Evolutionary conservation across 37 sponge, comb jelly and placozoan species (phyloP).

Genomic region (Chondrosia reniformis): DNA sequence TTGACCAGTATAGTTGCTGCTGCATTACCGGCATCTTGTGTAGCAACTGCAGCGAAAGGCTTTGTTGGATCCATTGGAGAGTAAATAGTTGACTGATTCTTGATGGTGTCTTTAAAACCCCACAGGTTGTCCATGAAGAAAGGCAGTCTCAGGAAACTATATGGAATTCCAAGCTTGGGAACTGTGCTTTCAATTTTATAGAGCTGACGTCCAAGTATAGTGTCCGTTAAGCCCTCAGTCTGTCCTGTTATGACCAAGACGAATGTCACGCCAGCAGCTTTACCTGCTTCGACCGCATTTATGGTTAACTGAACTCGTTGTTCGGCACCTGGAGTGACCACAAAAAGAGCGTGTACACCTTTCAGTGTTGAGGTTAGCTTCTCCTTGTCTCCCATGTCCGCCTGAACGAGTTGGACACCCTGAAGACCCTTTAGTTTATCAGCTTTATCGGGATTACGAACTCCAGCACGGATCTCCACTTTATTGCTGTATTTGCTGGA

Average conservation of each 20-base stretch:
- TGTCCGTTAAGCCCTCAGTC: constrained; percentile 7
- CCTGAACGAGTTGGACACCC: constrained; percentile 42
- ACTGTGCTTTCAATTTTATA: constrained; percentile 9
- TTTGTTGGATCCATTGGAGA: constrained; percentile 40
- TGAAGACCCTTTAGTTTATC: constrained; percentile 8
- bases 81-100: constrained; percentile 15
- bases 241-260: constrained; percentile 29
- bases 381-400: constrained; percentile 38
- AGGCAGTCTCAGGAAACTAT: constrained; percentile 42
- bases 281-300: constrained; percentile 36
- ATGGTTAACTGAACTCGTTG: constrained; percentile 29
- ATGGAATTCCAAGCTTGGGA: constrained; percentile 20
- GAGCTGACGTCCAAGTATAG: constrained; percentile 30
- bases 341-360: constrained; percentile 41
- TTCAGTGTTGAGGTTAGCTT: constrained; percentile 19
- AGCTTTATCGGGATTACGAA: constrained; percentile 56
- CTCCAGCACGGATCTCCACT: constrained; percentile 59
- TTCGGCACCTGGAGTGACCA: constrained; percentile 35
- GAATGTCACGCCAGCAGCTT: constrained; percentile 39
- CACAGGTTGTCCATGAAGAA: constrained; percentile 33
- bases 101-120: constrained; percentile 1
- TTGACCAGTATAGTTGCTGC: constrained; percentile 36
- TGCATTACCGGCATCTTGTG: constrained; percentile 43
- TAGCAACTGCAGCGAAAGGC: constrained; percentile 28
- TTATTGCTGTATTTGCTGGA: constrained; percentile 30